phyloP scores from a whole-genome alignment of 2,888 invertebrate genomes.

The Amphiduros pacificus region DNA sequence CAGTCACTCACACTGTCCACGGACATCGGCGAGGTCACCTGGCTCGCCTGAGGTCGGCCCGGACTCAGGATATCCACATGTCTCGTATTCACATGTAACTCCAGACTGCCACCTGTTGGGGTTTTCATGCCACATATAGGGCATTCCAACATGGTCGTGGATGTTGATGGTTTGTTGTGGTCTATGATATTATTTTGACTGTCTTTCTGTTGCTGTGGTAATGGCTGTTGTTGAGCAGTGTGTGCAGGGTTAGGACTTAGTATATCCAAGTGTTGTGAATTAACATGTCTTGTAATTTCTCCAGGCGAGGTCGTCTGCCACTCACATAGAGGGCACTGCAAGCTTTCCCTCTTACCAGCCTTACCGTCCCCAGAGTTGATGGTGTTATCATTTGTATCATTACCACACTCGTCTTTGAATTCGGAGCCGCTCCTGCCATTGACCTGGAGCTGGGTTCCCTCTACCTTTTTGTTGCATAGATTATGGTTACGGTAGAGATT shows the following conservation, averaged over 20 bases:
- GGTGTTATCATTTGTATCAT: neutral
- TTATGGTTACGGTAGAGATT: neutral
- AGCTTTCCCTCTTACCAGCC: neutral
- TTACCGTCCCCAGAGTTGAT: neutral
- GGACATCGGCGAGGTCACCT: slow-evolving; percentile 10
- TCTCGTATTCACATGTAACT: slow-evolving; percentile 83
- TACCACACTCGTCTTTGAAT: neutral
- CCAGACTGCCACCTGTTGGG: slow-evolving; percentile 69
- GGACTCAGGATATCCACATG: slow-evolving; percentile 81
- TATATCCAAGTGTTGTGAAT: slow-evolving; percentile 81
- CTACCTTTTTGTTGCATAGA: neutral
- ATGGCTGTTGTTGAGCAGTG: neutral
- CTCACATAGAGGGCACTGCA: slow-evolving; percentile 77
- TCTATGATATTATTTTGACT: slow-evolving; percentile 15
- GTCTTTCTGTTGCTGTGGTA: neutral
- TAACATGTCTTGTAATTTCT: slow-evolving; percentile 78
- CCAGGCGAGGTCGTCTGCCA: slow-evolving; percentile 73
- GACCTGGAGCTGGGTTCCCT: too few relatives aligned
- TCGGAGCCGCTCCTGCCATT: too few relatives aligned
- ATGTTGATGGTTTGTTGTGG: slow-evolving; percentile 5
- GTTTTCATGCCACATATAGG: slow-evolving; percentile 78
- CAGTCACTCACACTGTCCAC: slow-evolving; percentile 11
- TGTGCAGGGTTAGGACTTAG: slow-evolving; percentile 66
- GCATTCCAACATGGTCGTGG: slow-evolving; percentile 67
- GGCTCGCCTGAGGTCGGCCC: slow-evolving; percentile 34